phyloP scores from a whole-genome alignment of 2,888 invertebrate species.

The Hesperia comma region DNA sequence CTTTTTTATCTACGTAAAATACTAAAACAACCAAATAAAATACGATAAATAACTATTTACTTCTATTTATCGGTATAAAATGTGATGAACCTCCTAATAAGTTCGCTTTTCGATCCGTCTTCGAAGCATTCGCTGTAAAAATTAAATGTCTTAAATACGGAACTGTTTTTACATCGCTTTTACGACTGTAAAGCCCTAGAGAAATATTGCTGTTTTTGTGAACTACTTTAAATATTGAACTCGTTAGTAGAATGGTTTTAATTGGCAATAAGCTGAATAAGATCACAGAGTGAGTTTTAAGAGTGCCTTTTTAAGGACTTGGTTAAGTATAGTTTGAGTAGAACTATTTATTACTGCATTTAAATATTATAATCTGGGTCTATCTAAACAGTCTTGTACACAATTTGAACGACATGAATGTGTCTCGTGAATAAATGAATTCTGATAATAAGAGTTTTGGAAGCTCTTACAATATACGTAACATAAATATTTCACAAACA shows the following conservation, averaged over 20 bases:
- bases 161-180: conserved; percentile 43
- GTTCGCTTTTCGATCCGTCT: conserved; percentile 6
- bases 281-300: conserved; percentile 1
- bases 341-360: too few species aligned
- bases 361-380: too few species aligned
- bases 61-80: neutral
- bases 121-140: conserved; percentile 14
- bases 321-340: neutral
- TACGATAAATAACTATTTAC: neutral
- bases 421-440: too few species aligned
- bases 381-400: too few species aligned
- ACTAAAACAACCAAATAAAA: too few species aligned
- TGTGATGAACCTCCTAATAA: conserved; percentile 8
- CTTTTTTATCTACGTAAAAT: too few species aligned
- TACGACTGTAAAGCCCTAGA: conserved; percentile 58
- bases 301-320: neutral
- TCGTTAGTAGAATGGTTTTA: conserved; percentile 42
- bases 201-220: conserved; percentile 56
- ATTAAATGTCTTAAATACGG: conserved; percentile 15
- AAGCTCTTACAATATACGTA: too few species aligned
- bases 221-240: conserved; percentile 54
- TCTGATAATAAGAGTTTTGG: too few species aligned
- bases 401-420: too few species aligned
- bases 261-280: conserved; percentile 9
- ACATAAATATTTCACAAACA: too few species aligned